Base-by-base conservation (phyloP, 2,113 vertebrate genomes). In the Anhinga anhinga region DNA sequence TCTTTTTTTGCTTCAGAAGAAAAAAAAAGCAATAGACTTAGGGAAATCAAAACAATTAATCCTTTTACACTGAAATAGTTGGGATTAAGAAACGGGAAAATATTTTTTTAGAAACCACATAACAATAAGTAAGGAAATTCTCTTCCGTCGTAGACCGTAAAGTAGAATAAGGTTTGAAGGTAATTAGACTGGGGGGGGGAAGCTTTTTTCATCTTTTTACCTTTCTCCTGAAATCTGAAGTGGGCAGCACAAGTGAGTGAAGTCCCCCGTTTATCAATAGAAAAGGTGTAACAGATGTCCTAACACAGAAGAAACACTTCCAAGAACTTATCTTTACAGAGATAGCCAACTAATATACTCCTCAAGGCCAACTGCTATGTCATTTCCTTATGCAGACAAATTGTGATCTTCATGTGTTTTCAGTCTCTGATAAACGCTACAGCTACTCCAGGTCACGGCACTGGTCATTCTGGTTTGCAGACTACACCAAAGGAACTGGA, bases 351-450 rank as follows among this genome's bases (percentile, higher is more conserved):
- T 52, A 92, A 63, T n/a, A 69, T 11, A 30, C 80, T 84, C 52
- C 80, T 95, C 96, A 96, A 97, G 94, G 92, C 94, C 90, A 95
- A 59, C 9, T 11, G 34, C 61, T 58, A 13, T 62, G 67, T 56
- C 26, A 63, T 91, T 82, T 88, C 15, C 5, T 86, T 95, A 95
- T 34, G 73, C 88, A 95, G 92, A 84, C 49, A 82, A 92, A 95
- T 91, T 0, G 11, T n/a, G 69, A 86, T 89, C 92, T 88, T 84
- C 72, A 56, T 36, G 53, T 53, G 38, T 78, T 90, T 94, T 5
- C 3, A 2, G 79, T 47, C 82, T 84, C 88, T 40, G 58, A 34
- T 56, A 89, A 92, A 66, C 1, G 0, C 61, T 61, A 67, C 65
- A 87, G 70, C 73, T 71, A 82, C 56, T 86, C 63, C 65, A 71